A percentile compares a stretch with the other conserved stretches of the same genome.
Conservation (phyloP, 2,113 vertebrate species). For the Percopsis transmontana region DNA sequence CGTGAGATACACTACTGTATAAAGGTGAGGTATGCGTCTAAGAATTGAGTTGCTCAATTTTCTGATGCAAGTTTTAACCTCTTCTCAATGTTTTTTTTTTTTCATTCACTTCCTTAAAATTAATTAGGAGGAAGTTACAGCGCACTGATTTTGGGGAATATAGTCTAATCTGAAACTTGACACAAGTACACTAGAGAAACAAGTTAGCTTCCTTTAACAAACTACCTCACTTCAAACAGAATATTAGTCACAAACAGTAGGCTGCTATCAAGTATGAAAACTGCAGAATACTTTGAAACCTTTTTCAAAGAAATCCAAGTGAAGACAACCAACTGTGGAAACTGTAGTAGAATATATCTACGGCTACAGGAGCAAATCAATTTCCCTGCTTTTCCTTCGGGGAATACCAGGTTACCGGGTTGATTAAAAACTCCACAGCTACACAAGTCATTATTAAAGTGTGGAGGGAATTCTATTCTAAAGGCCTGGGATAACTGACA, state of each 20-base stretch:
- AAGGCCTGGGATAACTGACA: slow-evolving; percentile 12
- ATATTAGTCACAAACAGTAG: background rate
- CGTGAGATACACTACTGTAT: too few species aligned
- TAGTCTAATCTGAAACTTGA: background rate
- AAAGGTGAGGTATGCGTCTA: slow-evolving; percentile 25
- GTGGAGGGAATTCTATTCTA: background rate
- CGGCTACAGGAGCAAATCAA: background rate
- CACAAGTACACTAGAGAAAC: background rate
- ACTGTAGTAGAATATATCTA: background rate
- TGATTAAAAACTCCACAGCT: slow-evolving; percentile 15
- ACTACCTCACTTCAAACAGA: background rate
- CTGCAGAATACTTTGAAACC: slow-evolving; percentile 3
- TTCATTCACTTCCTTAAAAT: slow-evolving; percentile 5
- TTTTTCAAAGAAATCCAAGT: background rate
- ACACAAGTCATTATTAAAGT: slow-evolving; percentile 14
- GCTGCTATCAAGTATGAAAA: background rate
- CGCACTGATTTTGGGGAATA: slow-evolving; percentile 7
- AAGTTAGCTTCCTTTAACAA: background rate
- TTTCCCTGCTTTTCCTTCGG: background rate
- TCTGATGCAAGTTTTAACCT: slow-evolving; percentile 1
- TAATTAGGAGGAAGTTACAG: slow-evolving; percentile 6
- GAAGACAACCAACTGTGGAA: background rate
- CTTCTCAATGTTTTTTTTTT: slow-evolving; percentile 1
- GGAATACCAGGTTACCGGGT: background rate
- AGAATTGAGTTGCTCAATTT: slow-evolving; percentile 20